Base-by-base conservation (phyloP, 2,113 vertebrate species). In the Elanoides forficatus region DNA sequence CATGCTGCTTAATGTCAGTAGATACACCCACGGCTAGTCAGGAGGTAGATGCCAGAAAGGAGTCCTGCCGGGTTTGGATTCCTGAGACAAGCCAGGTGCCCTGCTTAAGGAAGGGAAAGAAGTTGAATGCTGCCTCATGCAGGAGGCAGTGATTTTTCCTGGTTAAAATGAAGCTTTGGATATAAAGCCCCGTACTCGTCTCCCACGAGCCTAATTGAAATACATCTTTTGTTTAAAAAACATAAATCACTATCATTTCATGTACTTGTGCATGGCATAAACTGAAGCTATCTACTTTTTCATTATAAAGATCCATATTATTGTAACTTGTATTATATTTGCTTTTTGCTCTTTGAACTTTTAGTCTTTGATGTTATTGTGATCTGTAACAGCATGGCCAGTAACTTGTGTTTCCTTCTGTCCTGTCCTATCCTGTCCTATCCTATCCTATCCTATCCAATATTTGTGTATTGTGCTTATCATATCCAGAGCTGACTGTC, bases 1-100 rank as follows among this genome's bases (percentile, higher is more conserved):
- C 95, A 34, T 3, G 83, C 94, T 97, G 95, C 89, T 85, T 96
- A 87, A 94, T 84, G 84, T 95, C 94, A 91, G 88, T 52, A 79
- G 91, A 32, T 94, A 89, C 96, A 95, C 97, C 95, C 93, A 96
- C 81, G 3, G 62, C 65, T 88, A 27, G 81, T 94, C 83, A 79
- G 80, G 88, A 88, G 92, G 86, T 79, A 71, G 94, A 89, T 95
- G 88, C 74, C 86, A 94, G 68, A 95, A 96, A 95, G 86, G 88
- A 13, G 0, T 63, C 93, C 83, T 95, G 56, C 83, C 0, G 6
- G 14, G 23, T 52, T 68, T 91, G 94, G 65, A 81, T 94, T 95
- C 94, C 86, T 0, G 0, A 93, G 73, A 76, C 86, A 91, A 92
- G 58, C 83, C 0, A 2, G 52, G 81, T 65, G 14, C 93, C 52